phyloP scores from a whole-genome alignment of 1,140 invertebrate genomes.

The Bombus terrestris region DNA sequence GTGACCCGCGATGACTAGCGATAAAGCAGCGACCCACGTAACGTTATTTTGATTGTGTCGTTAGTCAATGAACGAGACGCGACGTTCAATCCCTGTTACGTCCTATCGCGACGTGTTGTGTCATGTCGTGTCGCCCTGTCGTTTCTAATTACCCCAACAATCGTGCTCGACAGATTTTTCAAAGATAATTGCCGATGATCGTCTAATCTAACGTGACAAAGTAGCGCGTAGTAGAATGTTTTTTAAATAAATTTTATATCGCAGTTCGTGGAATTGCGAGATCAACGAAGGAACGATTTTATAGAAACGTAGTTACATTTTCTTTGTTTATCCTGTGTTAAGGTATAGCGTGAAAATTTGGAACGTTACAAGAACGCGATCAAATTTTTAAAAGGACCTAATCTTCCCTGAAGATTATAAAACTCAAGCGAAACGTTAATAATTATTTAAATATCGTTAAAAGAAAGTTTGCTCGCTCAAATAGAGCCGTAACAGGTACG shows the following conservation, averaged over 20 bases:
- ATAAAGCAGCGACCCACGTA: slow-evolving; percentile 55
- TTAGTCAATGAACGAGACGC: slow-evolving; percentile 62
- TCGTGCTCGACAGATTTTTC: neutral
- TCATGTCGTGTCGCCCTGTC: neutral
- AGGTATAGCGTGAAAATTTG: too few relatives aligned
- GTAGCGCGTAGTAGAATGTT: neutral
- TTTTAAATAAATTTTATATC: neutral
- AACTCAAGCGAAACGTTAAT: too few relatives aligned
- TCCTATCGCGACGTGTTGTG: slow-evolving; percentile 12
- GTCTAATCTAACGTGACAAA: neutral
- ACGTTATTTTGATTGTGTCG: slow-evolving; percentile 64
- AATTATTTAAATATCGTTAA: too few relatives aligned
- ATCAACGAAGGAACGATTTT: too few relatives aligned
- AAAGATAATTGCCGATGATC: neutral
- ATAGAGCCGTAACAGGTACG: too few relatives aligned
- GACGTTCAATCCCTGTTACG: slow-evolving; percentile 47
- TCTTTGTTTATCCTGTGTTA: too few relatives aligned
- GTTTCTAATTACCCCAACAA: slow-evolving; percentile 9
- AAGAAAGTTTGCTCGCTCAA: too few relatives aligned
- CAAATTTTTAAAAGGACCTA: too few relatives aligned
- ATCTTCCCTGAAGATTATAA: too few relatives aligned
- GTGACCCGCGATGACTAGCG: slow-evolving; percentile 36
- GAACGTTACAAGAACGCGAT: too few relatives aligned
- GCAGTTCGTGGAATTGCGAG: too few relatives aligned
- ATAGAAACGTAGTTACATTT: too few relatives aligned